Conservation (phyloP, 2,888 invertebrate species). For the Agrotis segetum region DNA sequence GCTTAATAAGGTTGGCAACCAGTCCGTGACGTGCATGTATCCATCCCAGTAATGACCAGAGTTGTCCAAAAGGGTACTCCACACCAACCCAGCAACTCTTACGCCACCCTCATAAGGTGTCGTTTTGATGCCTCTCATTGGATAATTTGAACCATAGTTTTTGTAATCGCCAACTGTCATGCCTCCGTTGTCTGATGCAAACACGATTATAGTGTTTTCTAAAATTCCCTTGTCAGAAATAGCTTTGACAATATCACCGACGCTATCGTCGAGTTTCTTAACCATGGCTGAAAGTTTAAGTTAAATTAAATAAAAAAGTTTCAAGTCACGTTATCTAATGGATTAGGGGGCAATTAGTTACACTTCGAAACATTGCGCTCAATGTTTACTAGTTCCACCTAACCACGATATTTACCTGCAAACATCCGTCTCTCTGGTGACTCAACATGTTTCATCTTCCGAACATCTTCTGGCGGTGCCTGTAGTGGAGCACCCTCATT, state of each 20-base stretch:
- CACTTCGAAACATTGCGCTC: no score
- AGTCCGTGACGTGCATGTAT: conserved; percentile 95
- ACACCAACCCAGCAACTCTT: conserved; percentile 93
- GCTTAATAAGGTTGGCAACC: conserved; percentile 94
- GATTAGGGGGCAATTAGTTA: no score
- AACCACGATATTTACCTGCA: conserved; percentile 91
- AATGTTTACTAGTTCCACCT: no score
- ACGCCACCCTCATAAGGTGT: conserved; percentile 96
- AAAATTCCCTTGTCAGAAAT: conserved; percentile 93
- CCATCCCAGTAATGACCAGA: conserved; percentile 86
- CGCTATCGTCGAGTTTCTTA: conserved; percentile 95
- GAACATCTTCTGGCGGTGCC: conserved; percentile 93
- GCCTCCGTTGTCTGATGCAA: conserved; percentile 97
- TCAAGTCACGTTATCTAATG: background rate
- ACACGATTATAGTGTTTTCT: conserved; percentile 95
- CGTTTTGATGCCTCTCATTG: conserved; percentile 94
- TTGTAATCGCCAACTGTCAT: conserved; percentile 93
- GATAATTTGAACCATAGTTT: conserved; percentile 95
- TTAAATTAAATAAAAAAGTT: background rate
- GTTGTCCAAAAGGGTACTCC: conserved; percentile 86
- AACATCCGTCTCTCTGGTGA: conserved; percentile 93
- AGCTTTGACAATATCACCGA: conserved; percentile 94
- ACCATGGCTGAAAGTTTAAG: conserved; percentile 93
- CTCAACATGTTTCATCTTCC: conserved; percentile 93
- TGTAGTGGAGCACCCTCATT: conserved; percentile 93